Evolutionary conservation across 1,140 invertebrate genomes (phyloP).

Genomic region (Caenorhabditis briggsae): DNA sequence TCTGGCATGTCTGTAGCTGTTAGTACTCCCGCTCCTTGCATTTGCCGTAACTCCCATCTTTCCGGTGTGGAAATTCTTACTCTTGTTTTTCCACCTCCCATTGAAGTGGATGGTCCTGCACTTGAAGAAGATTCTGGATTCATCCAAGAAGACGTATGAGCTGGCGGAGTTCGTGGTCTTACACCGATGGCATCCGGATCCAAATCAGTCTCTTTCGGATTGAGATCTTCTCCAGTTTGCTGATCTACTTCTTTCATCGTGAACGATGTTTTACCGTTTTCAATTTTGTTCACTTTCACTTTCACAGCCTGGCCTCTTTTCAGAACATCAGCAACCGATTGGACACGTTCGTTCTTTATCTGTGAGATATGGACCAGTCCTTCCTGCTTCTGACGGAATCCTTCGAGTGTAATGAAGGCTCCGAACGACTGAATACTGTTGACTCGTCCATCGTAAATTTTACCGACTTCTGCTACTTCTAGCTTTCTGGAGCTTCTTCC

Average conservation of each 20-base stretch:
- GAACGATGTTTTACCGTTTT: conserved; percentile 92
- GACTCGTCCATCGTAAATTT: conserved; percentile 94
- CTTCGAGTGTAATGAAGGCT: conserved; percentile 95
- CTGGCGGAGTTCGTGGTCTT: conserved; percentile 86
- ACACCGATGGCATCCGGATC: conserved; percentile 69
- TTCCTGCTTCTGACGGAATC: conserved; percentile 88
- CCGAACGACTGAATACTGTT: conserved; percentile 96
- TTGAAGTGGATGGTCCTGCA: conserved; percentile 17
- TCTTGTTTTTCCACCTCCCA: conserved; percentile 58
- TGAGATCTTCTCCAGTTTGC: conserved; percentile 91
- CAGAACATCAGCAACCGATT: conserved; percentile 93
- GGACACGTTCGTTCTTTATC: conserved; percentile 89
- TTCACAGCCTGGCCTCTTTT: conserved; percentile 85
- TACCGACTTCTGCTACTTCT: conserved; percentile 79
- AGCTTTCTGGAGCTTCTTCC: conserved; percentile 71
- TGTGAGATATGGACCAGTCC: conserved; percentile 98
- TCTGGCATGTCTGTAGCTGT: conserved; percentile 80
- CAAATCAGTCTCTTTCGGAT: conserved; percentile 83
- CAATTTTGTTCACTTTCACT: conserved; percentile 89
- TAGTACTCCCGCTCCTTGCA: conserved; percentile 78
- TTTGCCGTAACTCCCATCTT: conserved; percentile 83
- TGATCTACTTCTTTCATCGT: conserved; percentile 99
- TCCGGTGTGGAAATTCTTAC: conserved; percentile 96
- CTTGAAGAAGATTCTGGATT: conserved; percentile 66
- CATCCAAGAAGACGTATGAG: conserved; percentile 69